Conservation (phyloP, 2,113 vertebrate genomes). For the Sinocyclocheilus rhinocerous region DNA sequence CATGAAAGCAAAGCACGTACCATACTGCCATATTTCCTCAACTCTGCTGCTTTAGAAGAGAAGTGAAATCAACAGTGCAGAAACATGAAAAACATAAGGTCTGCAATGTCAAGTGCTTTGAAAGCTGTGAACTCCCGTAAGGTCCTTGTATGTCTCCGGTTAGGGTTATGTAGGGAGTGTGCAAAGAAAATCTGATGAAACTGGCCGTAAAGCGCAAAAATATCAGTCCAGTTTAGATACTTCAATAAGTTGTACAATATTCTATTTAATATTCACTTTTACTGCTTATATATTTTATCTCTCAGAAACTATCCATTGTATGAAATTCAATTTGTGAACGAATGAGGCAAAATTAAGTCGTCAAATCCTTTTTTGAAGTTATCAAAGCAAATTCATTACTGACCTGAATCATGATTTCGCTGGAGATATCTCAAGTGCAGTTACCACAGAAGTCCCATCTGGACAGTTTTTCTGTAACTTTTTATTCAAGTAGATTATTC, state of each 20-base stretch:
- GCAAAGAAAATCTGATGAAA: background rate
- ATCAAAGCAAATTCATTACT: background rate
- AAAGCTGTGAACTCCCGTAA: conserved; percentile 3
- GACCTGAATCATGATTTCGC: background rate
- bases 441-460: background rate
- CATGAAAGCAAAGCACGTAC: background rate
- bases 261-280: background rate
- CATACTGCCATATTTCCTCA: conserved; percentile 5
- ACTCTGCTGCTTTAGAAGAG: background rate
- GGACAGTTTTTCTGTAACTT: conserved; percentile 1
- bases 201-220: background rate
- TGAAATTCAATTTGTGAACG: background rate
- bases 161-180: background rate
- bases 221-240: conserved; percentile 1
- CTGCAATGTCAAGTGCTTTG: conserved; percentile 46
- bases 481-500: conserved; percentile 1
- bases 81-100: conserved; percentile 29
- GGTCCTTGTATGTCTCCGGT: background rate
- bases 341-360: background rate
- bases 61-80: conserved; percentile 9
- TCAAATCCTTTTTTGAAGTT: conserved; percentile 6
- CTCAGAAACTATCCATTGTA: background rate
- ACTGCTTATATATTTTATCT: background rate
- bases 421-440: background rate
- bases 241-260: background rate